Evolutionary conservation across 2,797 vertebrate genomes (phyloP), one percentile per base, ranked within the genome.

Genomic region (Poecile montanus): DNA sequence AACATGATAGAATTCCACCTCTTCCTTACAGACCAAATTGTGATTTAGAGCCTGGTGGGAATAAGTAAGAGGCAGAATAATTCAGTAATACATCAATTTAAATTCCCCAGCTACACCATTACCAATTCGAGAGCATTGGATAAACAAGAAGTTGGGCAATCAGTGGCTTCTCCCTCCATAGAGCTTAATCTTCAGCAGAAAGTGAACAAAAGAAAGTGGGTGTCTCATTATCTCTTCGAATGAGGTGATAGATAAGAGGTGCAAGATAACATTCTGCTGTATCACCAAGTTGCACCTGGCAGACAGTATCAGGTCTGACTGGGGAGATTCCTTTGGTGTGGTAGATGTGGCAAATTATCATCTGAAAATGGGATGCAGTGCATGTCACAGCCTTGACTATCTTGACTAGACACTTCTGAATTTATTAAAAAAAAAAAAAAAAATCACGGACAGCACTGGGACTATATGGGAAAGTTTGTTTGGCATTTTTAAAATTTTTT

Each of bases 141-240:
- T 91, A 95, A 95, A 63, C 56, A 89, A 81, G 48, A 60, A 91
- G 7, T 65, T 76, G 83, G 79, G 50, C 75, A 92, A 11, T 90
- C 85, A 89, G 53, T 82, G 65, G 5, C 67, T 91, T 93, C 47
- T 85, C 36, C 36, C 54, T 95, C 82, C 42, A 32, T 5, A 78
- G 74, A 56, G 15, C 40, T 87, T 89, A 91, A 92, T 94, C 81
- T 95, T 94, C 71, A 78, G 73, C 61, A 85, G 71, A 65, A 89
- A 87, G 56, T 2, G 13, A 91, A 76, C 70, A 84, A 78, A 88
- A 76, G 71, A 62, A 57, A 90, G 22, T 51, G 44, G 5, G 42
- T 66, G 30, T 84, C 38, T 89, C 75, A 77, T 67, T 85, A 77
- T 53, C 53, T 68, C 42, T 85, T 75, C 0, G 7, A 91, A 92